Base-by-base conservation (phyloP, 35 echinoderm and acorn worm species). In the Heliocidaris erythrogramma region DNA sequence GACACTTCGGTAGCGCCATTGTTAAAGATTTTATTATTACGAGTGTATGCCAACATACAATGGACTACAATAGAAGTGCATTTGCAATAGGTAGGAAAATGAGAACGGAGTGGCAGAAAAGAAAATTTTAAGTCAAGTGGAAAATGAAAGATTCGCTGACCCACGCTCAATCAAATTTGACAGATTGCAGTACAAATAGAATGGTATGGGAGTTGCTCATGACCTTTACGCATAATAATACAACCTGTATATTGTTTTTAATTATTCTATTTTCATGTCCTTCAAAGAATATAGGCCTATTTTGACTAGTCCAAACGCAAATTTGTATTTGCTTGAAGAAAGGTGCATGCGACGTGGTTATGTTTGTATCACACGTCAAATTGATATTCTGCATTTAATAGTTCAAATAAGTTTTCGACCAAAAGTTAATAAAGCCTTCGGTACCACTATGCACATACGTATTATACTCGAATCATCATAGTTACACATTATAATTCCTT, bases 1-100 rank as follows among this genome's bases (percentile, higher is more conserved):
- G 87, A 89, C 87, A 89, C 47, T 89, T 89, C 21, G 17, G 87
- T 89, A 47, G 87, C 87, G 65, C 65, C 65, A 78, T 78, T 78
- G 65, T 78, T 78, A 78, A 78, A 78, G 65, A 18, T 27, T 78
- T n/a, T 78, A 78, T 78, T 78, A 78, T 78, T 78, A 78, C 65
- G 65, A 78, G 65, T 78, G 65, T 78, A 78, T 78, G 65, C 65
- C 65, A 78, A 78, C 65, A 78, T 78, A 78, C 65, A 21, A 78
- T 78, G 7, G 65, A 78, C 7, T 78, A 78, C 65, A 78, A 78
- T 78, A n/a, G 65, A 6, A 5, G 65, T 78, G 21, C 21, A 78
- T 21, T 78, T 78, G 18, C 18, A 24, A 78, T 7, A 78, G 14
- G 65, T 21, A n/a, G 59, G 59, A 29, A 78, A 78, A 78, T 21